These are phyloP conservation scores for Melangyna quadrimaculata DNA, from an alignment of 2,888 invertebrate genomes.

Conservation along the genomic window DNA sequence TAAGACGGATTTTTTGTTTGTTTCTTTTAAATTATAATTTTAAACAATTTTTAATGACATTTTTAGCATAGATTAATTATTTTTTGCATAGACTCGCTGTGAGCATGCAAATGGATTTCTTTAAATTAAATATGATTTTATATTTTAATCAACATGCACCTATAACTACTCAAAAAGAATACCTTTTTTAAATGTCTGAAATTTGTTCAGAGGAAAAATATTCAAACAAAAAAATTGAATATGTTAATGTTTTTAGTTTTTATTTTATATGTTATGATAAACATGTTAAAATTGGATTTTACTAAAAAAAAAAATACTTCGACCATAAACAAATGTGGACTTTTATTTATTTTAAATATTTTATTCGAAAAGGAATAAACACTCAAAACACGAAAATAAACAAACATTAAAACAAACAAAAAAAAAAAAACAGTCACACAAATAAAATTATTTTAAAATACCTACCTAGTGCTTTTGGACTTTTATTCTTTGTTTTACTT, in stretches of 20 bases:
- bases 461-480: constrained; percentile 27
- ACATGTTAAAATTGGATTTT: constrained; percentile 1
- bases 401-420: neutral
- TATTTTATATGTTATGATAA: constrained; percentile 18
- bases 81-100: constrained; percentile 11
- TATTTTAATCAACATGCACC: constrained; percentile 33
- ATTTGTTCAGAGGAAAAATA: constrained; percentile 4
- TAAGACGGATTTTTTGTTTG: constrained; percentile 33
- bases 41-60: constrained; percentile 31
- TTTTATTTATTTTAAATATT: constrained; percentile 55
- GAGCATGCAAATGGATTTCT: constrained; percentile 40
- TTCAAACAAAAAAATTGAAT: neutral
- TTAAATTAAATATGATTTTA: constrained; percentile 36
- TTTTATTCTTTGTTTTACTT: constrained; percentile 24
- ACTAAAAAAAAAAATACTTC: neutral
- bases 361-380: constrained; percentile 38
- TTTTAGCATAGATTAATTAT: neutral
- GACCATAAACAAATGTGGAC: constrained; percentile 22
- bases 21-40: neutral
- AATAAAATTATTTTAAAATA: constrained; percentile 60
- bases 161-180: constrained; percentile 1
- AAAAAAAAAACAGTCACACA: constrained; percentile 40
- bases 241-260: constrained; percentile 10
- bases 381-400: constrained; percentile 11
- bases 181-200: neutral